phyloP scores from a whole-genome alignment of 2,888 invertebrate species.

The Nomada flava region DNA sequence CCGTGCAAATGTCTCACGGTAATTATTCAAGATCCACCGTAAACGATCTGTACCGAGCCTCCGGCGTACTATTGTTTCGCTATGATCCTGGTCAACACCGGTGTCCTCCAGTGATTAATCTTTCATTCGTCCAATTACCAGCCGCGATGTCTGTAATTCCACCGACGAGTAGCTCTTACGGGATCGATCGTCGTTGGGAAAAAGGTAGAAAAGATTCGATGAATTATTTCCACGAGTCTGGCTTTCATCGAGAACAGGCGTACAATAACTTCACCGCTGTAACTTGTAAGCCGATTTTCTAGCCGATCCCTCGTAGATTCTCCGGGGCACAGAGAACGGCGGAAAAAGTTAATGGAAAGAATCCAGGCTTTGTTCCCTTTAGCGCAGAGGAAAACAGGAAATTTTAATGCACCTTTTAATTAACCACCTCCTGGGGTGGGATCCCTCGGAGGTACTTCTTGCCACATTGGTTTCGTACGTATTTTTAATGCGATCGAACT shows the following conservation, averaged over 20 bases:
- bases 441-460: neutral
- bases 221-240: slow-evolving; percentile 45
- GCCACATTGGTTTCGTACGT: neutral
- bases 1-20: neutral
- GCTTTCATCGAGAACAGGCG: neutral
- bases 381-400: slow-evolving; percentile 33
- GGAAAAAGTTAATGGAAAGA: slow-evolving; percentile 57
- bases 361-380: slow-evolving; percentile 20
- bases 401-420: slow-evolving; percentile 43
- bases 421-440: slow-evolving; percentile 14
- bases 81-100: neutral
- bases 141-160: neutral
- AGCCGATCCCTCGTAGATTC: slow-evolving; percentile 18
- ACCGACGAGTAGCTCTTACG: neutral
- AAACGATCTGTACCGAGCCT: neutral
- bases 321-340: neutral
- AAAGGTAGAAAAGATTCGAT: slow-evolving; percentile 1
- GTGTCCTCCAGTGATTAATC: neutral
- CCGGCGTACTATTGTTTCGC: neutral
- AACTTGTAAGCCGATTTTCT: slow-evolving; percentile 59
- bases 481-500: slow-evolving; percentile 1
- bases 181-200: neutral
- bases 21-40: slow-evolving; percentile 4
- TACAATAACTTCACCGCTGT: slow-evolving; percentile 30
- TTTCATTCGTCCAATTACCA: slow-evolving; percentile 20